Evolutionary conservation across 2,888 invertebrate species (phyloP).

Genomic region (Pilophorus perplexus): DNA sequence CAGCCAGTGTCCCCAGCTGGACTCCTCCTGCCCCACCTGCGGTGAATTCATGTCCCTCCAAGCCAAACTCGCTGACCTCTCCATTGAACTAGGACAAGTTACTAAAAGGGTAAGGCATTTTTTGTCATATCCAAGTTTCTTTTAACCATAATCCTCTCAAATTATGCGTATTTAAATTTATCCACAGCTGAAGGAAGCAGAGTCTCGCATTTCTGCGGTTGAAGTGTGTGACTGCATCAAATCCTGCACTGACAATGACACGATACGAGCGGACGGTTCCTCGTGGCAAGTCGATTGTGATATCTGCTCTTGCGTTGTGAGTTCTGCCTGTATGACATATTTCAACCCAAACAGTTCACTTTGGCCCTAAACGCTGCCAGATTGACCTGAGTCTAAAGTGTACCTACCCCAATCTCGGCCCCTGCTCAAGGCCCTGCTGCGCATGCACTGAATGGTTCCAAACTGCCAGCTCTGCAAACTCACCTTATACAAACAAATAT

Average conservation of each 20-base stretch:
- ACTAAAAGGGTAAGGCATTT: conserved; percentile 24
- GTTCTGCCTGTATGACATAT: too few species aligned
- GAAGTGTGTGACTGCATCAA: conserved; percentile 90
- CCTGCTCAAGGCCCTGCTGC: too few species aligned
- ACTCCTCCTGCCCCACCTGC: conserved; percentile 85
- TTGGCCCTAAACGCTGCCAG: too few species aligned
- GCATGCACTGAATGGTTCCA: too few species aligned
- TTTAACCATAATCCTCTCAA: neutral
- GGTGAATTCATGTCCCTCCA: conserved; percentile 83
- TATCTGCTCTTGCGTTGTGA: conserved; percentile 82
- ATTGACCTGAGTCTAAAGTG: too few species aligned
- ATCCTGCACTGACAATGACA: conserved; percentile 78
- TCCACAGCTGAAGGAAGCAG: conserved; percentile 73
- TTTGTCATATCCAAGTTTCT: neutral
- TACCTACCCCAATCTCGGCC: too few species aligned
- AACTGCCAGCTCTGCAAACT: too few species aligned
- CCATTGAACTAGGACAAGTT: conserved; percentile 34
- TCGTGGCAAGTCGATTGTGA: conserved; percentile 83
- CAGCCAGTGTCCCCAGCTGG: conserved; percentile 80
- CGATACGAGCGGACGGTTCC: conserved; percentile 77
- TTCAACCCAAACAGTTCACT: too few species aligned
- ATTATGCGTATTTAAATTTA: neutral
- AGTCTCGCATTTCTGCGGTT: conserved; percentile 71
- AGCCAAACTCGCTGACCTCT: conserved; percentile 73
- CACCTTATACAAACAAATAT: too few species aligned